These are phyloP conservation scores for Heliangelus exortis DNA, from an alignment of 2,797 vertebrate genomes.

Conservation along the genomic window DNA sequence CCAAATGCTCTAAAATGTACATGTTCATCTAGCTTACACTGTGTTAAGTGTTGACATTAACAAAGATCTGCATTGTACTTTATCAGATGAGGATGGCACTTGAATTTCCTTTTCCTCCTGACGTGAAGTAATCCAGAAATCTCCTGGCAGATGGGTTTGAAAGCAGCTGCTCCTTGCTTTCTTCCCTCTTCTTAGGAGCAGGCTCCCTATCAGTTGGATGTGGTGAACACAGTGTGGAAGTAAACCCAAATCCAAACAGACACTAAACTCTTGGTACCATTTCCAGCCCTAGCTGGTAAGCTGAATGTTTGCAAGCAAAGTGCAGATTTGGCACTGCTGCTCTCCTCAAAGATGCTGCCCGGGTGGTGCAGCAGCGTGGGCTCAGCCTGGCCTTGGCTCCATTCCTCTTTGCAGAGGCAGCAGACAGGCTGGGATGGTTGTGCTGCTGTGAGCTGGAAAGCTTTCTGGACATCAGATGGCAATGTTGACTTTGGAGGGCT, in stretches of 20 bases:
- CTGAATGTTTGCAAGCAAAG: background rate
- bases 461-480: background rate
- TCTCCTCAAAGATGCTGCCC: background rate
- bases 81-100: background rate
- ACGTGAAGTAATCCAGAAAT: background rate
- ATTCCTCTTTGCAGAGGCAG: background rate
- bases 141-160: background rate
- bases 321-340: background rate
- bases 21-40: background rate
- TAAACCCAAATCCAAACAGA: background rate
- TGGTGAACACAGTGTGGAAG: background rate
- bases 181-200: background rate
- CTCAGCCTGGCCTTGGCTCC: background rate
- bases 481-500: background rate
- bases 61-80: background rate
- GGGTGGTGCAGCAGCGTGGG: background rate
- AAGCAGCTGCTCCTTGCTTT: background rate
- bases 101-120: background rate
- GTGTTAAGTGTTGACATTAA: background rate
- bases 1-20: background rate
- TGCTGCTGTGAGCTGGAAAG: background rate
- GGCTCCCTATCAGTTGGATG: background rate
- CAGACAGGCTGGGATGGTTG: background rate
- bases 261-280: background rate
- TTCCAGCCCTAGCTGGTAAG: background rate